These are phyloP conservation scores for Saturnia pavonia DNA, from an alignment of 2,888 invertebrate genomes.

Conservation along the genomic window DNA sequence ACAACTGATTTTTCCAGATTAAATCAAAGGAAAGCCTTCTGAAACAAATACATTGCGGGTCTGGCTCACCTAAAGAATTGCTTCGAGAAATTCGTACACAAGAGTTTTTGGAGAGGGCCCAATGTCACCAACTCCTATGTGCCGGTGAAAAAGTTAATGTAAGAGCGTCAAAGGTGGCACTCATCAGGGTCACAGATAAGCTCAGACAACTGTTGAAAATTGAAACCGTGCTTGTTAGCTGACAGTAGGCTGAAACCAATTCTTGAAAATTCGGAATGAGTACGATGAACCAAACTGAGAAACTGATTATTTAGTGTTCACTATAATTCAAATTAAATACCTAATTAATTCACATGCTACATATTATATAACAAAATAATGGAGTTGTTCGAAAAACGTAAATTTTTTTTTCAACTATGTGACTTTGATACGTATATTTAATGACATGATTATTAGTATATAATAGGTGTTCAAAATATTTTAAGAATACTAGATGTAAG, in stretches of 20 bases:
- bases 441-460: constrained; percentile 18
- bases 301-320: too few species aligned
- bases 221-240: constrained; percentile 87
- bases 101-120: constrained; percentile 90
- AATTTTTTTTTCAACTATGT: not conserved
- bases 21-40: constrained; percentile 91
- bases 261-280: not conserved
- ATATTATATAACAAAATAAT: too few species aligned
- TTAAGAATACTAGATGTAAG: not conserved
- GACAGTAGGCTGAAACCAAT: constrained; percentile 57
- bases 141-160: constrained; percentile 91
- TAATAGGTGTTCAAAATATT: constrained; percentile 15
- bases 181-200: constrained; percentile 92
- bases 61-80: constrained; percentile 78
- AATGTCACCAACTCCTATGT: constrained; percentile 89
- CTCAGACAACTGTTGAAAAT: constrained; percentile 91
- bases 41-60: constrained; percentile 86
- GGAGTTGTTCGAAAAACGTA: not conserved
- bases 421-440: not conserved
- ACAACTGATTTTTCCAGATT: constrained; percentile 77
- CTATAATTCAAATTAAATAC: too few species aligned
- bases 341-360: too few species aligned
- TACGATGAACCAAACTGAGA: not conserved
- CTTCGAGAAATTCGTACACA: constrained; percentile 88
- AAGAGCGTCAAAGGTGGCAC: constrained; percentile 89